These are phyloP conservation scores for Hydrozoanthus gracilis DNA, from an alignment of 92 coral and sea anemone species.

Conservation along the genomic window DNA sequence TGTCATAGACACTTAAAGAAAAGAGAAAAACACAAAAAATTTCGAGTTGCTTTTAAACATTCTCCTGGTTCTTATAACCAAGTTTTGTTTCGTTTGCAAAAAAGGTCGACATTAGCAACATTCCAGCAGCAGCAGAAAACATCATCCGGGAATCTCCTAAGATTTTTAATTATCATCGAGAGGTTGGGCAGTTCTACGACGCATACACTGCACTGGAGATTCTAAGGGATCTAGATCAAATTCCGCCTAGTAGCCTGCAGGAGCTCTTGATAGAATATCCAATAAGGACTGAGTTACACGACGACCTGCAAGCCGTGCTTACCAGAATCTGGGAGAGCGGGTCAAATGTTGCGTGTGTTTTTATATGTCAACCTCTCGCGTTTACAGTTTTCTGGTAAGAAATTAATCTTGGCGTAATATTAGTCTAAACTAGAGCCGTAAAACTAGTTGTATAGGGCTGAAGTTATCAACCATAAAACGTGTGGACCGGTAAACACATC, in stretches of 20 bases:
- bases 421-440: background rate
- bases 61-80: background rate
- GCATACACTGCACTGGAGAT: background rate
- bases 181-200: background rate
- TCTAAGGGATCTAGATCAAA: background rate
- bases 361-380: conserved; percentile 7
- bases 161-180: background rate
- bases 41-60: background rate
- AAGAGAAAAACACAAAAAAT: too few relatives aligned
- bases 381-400: conserved; percentile 29
- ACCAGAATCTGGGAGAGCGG: conserved; percentile 18
- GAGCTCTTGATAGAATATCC: conserved; percentile 11
- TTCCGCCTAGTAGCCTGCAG: background rate
- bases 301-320: background rate
- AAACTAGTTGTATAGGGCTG: too few relatives aligned
- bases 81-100: background rate
- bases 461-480: too few relatives aligned
- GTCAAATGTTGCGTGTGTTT: conserved; percentile 16
- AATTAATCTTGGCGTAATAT: background rate
- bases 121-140: background rate
- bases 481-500: too few relatives aligned
- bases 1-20: too few relatives aligned
- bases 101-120: background rate
- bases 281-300: background rate
- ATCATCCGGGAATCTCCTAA: conserved; percentile 3